Conservation (phyloP, 2,113 vertebrate genomes). For the Electrona antarctica region DNA sequence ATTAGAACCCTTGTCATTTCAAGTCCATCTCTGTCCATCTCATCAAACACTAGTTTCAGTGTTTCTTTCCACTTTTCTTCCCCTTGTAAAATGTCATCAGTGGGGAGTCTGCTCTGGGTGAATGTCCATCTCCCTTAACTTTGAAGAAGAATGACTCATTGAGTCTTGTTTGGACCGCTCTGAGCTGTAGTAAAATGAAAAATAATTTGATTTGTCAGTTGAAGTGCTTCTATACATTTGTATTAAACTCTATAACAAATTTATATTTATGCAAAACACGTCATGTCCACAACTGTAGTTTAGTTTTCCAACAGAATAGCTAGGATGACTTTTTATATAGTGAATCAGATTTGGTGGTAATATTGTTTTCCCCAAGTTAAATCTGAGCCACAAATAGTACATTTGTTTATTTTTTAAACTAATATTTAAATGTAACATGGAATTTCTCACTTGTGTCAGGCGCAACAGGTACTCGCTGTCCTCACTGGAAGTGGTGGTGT, state of each 20-base stretch:
- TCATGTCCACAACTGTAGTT: too few relatives aligned
- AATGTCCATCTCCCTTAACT: conserved; percentile 69
- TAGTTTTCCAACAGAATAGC: too few relatives aligned
- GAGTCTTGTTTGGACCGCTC: conserved; percentile 75
- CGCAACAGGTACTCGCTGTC: conserved; percentile 67
- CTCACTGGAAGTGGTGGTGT: conserved; percentile 60
- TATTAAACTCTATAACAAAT: not conserved
- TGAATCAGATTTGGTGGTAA: too few relatives aligned
- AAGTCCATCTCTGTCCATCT: not conserved
- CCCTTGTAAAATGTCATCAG: conserved; percentile 67
- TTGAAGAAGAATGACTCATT: conserved; percentile 83
- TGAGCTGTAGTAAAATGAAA: conserved; percentile 46
- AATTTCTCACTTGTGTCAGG: conserved; percentile 55
- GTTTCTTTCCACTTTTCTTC: conserved; percentile 47
- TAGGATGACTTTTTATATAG: too few relatives aligned
- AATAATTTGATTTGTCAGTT: not conserved
- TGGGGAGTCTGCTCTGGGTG: conserved; percentile 66
- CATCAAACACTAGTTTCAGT: conserved; percentile 1
- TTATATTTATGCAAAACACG: not conserved
- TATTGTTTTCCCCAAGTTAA: too few relatives aligned
- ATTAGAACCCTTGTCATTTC: not conserved
- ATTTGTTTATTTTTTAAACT: too few relatives aligned
- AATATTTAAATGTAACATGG: too few relatives aligned
- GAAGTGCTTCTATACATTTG: not conserved
- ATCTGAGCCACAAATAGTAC: too few relatives aligned